Percentiles rank a stretch among this genome's conserved stretches.
Conservation (phyloP, 2,797 vertebrate species). For the Acipenser oxyrinchus region DNA sequence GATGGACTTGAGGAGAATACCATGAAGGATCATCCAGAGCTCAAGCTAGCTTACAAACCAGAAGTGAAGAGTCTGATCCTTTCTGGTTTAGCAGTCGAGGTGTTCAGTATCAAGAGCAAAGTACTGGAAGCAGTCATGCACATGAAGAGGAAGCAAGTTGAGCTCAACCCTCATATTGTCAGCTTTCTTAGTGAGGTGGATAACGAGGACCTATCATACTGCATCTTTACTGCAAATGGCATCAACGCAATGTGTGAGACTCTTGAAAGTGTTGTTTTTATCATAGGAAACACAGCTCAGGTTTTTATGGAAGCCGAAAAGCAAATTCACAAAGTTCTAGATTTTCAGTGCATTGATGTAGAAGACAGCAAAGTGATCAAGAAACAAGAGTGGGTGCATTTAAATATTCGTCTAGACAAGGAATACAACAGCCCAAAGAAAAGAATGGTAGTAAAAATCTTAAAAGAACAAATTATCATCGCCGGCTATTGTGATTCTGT, state of each 20-base stretch:
- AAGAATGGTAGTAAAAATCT: constrained; percentile 35
- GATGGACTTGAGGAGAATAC: constrained; percentile 40
- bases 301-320: constrained; percentile 52
- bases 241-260: constrained; percentile 56
- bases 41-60: constrained; percentile 47
- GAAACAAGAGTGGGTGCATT: constrained; percentile 46
- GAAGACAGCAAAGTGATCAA: constrained; percentile 46
- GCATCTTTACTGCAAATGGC: constrained; percentile 55
- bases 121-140: constrained; percentile 46
- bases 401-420: constrained; percentile 34
- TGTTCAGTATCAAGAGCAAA: constrained; percentile 53
- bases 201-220: constrained; percentile 43
- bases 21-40: constrained; percentile 34
- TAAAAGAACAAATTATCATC: constrained; percentile 41
- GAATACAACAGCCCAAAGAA: constrained; percentile 37
- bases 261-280: constrained; percentile 32
- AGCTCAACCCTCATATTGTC: constrained; percentile 38
- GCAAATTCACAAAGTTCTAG: constrained; percentile 43
- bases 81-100: constrained; percentile 52
- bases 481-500: constrained; percentile 56
- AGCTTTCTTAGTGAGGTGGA: constrained; percentile 54
- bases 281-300: constrained; percentile 44
- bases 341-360: constrained; percentile 34
- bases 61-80: constrained; percentile 41
- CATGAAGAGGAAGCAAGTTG: constrained; percentile 39